phyloP scores from a whole-genome alignment of 2,888 invertebrate genomes.

The Apodemia hepburni region DNA sequence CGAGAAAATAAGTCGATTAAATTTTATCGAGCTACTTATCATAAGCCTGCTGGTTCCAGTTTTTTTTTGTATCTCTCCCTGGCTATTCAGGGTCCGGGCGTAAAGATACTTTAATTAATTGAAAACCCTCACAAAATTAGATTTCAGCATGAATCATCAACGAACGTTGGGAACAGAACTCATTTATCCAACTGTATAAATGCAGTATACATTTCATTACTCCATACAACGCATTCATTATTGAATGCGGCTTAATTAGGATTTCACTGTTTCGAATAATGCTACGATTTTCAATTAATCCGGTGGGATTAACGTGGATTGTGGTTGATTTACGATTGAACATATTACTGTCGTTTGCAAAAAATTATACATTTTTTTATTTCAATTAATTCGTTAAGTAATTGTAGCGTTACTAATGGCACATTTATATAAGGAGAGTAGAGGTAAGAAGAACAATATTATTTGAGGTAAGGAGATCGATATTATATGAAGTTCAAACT shows the following conservation, averaged over 20 bases:
- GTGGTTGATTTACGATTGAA: constrained; percentile 28
- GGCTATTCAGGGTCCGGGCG: no score
- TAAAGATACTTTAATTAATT: neutral
- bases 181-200: neutral
- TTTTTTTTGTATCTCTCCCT: no score
- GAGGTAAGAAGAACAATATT: no score
- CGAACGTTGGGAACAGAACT: neutral
- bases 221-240: constrained; percentile 3
- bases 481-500: no score
- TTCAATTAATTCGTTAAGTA: neutral
- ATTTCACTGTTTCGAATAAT: constrained; percentile 25
- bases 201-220: neutral
- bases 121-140: neutral
- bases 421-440: no score
- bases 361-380: neutral
- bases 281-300: constrained; percentile 29
- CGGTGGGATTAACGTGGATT: constrained; percentile 23
- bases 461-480: no score
- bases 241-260: constrained; percentile 25
- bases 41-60: no score
- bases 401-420: no score
- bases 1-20: no score
- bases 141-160: neutral
- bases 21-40: no score
- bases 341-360: neutral